Conservation (phyloP, 1,140 invertebrate species). For the Conus ventricosus region DNA sequence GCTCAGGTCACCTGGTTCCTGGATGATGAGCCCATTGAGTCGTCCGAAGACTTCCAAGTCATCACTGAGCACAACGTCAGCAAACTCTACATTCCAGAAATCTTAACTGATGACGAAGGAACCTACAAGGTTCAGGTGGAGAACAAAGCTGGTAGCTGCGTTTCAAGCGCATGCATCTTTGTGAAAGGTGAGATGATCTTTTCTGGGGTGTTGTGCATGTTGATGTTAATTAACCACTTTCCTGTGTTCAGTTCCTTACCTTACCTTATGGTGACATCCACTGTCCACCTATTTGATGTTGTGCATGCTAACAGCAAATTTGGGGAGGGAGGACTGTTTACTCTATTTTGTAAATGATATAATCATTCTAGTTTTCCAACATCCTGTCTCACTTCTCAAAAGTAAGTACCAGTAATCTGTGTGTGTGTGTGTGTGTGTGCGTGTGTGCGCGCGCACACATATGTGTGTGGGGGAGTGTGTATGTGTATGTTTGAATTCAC, state of each 20-base stretch:
- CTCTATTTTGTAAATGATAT: no score
- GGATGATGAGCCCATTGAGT: conserved; percentile 80
- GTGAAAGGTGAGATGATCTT: conserved; percentile 59
- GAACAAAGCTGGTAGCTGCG: conserved; percentile 64
- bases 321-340: no score
- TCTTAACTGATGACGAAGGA: conserved; percentile 69
- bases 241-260: not conserved
- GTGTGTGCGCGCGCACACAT: not conserved
- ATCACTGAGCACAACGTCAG: conserved; percentile 58
- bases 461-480: not conserved
- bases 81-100: conserved; percentile 65
- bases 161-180: conserved; percentile 60
- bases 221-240: not conserved
- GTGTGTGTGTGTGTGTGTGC: no score
- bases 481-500: not conserved
- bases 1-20: conserved; percentile 93
- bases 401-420: no score
- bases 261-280: not conserved
- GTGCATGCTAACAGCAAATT: not conserved
- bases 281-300: not conserved
- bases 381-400: no score
- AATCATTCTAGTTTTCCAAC: no score
- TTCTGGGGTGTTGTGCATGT: conserved; percentile 35
- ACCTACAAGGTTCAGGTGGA: conserved; percentile 67
- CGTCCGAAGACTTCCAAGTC: conserved; percentile 55